A percentile compares a stretch with the other conserved stretches of the same genome.
These are phyloP conservation scores for Amazonetta brasiliensis DNA, from an alignment of 2,797 vertebrate genomes.

Conservation along the genomic window DNA sequence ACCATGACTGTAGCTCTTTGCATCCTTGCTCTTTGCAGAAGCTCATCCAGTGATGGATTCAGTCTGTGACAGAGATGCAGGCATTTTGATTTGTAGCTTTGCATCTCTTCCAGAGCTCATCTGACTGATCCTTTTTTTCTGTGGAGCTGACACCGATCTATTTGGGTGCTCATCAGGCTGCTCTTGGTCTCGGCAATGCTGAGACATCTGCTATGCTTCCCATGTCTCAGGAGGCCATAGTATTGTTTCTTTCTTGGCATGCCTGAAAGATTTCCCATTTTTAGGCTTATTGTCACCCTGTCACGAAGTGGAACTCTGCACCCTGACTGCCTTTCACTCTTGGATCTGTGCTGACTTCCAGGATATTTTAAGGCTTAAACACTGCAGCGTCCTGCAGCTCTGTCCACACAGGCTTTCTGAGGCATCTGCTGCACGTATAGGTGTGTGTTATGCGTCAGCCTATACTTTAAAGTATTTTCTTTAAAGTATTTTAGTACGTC, in stretches of 20 bases:
- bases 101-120: background rate
- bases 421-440: rapidly evolving
- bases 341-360: background rate
- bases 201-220: background rate
- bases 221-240: background rate
- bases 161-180: background rate
- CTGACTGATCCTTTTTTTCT: background rate
- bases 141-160: background rate
- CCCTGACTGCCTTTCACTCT: background rate
- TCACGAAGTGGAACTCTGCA: background rate
- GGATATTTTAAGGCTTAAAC: background rate
- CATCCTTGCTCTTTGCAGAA: background rate
- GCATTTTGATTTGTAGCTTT: background rate
- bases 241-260: background rate
- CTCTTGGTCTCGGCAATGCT: background rate
- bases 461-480: background rate
- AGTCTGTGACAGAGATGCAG: background rate
- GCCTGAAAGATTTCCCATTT: background rate
- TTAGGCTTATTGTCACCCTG: background rate
- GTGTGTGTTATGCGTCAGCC: background rate
- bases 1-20: background rate
- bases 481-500: background rate
- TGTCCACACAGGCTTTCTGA: background rate
- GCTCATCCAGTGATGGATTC: background rate
- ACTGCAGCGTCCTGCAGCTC: background rate